Evolutionary conservation across 1,140 invertebrate species (phyloP).

Genomic region (Meloidogyne exigua): DNA sequence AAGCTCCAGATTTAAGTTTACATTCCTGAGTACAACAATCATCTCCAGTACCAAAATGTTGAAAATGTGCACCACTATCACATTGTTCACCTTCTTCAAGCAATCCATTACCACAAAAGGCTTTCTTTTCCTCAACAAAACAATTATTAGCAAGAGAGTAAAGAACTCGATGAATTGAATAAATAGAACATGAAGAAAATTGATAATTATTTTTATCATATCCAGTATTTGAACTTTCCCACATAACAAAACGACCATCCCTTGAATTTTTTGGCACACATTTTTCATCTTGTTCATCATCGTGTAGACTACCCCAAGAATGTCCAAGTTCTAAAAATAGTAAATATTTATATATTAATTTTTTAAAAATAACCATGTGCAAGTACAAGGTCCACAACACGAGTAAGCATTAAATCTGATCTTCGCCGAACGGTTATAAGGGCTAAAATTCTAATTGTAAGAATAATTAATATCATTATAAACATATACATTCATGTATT

Average conservation of each 20-base stretch:
- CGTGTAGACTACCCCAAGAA: conserved; percentile 39
- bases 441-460: not conserved
- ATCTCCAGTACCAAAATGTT: conserved; percentile 21
- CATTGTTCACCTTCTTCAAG: conserved; percentile 47
- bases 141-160: conserved; percentile 39
- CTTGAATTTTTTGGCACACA: conserved; percentile 34
- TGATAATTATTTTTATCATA: conserved; percentile 51
- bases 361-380: conserved; percentile 44
- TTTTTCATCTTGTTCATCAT: conserved; percentile 38
- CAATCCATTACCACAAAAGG: conserved; percentile 50
- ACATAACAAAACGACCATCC: conserved; percentile 47
- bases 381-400: conserved; percentile 48
- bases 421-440: conserved; percentile 38
- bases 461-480: not conserved
- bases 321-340: conserved; percentile 44
- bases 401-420: conserved; percentile 48
- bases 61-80: conserved; percentile 44
- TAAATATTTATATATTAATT: conserved; percentile 25
- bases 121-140: conserved; percentile 43
- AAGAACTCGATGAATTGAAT: conserved; percentile 44
- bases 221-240: conserved; percentile 47
- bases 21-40: conserved; percentile 42
- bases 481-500: not conserved
- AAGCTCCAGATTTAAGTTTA: conserved; percentile 25
- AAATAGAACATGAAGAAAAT: conserved; percentile 46